phyloP scores from a whole-genome alignment of 2,888 invertebrate genomes.

The Beris chalybata region DNA sequence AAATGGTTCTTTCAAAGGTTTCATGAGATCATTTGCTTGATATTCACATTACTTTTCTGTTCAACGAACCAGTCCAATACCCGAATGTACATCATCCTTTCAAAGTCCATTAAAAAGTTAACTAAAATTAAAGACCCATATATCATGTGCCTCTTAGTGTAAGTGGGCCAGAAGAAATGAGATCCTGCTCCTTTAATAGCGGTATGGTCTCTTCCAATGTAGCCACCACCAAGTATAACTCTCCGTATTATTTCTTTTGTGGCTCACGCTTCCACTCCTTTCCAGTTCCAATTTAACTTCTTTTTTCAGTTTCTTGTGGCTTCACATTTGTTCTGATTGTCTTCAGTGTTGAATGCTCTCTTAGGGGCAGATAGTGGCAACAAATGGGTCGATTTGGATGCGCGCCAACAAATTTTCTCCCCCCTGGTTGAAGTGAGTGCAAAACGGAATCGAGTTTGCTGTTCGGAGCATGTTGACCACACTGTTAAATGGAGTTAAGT shows the following conservation, averaged over 20 bases:
- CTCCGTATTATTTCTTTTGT: not conserved
- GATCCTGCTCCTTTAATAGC: not conserved
- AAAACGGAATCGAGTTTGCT: constrained; percentile 28
- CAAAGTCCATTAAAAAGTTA: constrained; percentile 18
- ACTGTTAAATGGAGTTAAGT: constrained; percentile 35
- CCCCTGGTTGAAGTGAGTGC: constrained; percentile 28
- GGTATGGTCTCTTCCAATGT: not conserved
- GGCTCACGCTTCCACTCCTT: not conserved
- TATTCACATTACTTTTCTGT: no score
- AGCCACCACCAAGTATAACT: not conserved
- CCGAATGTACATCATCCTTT: not conserved
- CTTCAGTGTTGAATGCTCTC: not conserved
- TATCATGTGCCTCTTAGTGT: constrained; percentile 1
- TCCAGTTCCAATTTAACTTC: not conserved
- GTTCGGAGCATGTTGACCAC: constrained; percentile 35
- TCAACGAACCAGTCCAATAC: no score
- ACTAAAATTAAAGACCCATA: constrained; percentile 1
- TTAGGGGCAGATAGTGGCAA: not conserved
- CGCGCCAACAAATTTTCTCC: not conserved
- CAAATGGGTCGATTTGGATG: constrained; percentile 12
- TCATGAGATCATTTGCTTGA: no score
- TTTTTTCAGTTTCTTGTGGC: not conserved
- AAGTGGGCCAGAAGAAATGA: constrained; percentile 9
- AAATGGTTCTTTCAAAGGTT: no score
- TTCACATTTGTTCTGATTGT: constrained; percentile 13